Conservation (phyloP, 1,140 invertebrate species). For the Papilio aristodemus region DNA sequence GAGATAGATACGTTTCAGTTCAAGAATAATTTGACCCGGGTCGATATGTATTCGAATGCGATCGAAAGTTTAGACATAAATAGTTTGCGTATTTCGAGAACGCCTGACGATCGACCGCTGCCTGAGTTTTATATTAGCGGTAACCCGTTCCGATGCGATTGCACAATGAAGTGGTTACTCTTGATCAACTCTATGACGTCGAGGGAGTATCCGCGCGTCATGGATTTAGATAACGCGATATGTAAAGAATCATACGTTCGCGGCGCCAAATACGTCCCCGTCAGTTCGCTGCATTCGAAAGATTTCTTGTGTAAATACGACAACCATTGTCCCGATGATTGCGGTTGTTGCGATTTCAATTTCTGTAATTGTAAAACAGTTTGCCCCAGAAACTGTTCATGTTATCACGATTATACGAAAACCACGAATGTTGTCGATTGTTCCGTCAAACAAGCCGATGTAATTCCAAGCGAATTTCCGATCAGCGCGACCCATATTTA, state of each 20-base stretch:
- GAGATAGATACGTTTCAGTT: slow-evolving; percentile 89
- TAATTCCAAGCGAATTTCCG: slow-evolving; percentile 89
- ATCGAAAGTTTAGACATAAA: slow-evolving; percentile 89
- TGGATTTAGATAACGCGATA: slow-evolving; percentile 90
- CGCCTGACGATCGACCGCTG: slow-evolving; percentile 82
- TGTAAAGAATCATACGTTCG: slow-evolving; percentile 90
- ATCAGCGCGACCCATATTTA: slow-evolving; percentile 95
- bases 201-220: slow-evolving; percentile 88
- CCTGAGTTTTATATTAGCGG: slow-evolving; percentile 93
- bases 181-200: slow-evolving; percentile 87
- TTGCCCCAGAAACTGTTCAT: slow-evolving; percentile 91
- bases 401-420: slow-evolving; percentile 93
- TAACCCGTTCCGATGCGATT: slow-evolving; percentile 94
- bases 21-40: slow-evolving; percentile 88
- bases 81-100: slow-evolving; percentile 85
- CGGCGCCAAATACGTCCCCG: slow-evolving; percentile 85
- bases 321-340: slow-evolving; percentile 89
- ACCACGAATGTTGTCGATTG: slow-evolving; percentile 93
- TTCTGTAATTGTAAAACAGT: slow-evolving; percentile 93
- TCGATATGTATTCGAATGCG: slow-evolving; percentile 92
- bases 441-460: slow-evolving; percentile 83
- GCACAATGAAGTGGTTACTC: slow-evolving; percentile 93
- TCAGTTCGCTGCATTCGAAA: slow-evolving; percentile 85
- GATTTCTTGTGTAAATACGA: slow-evolving; percentile 92
- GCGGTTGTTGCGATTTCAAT: slow-evolving; percentile 93